phyloP scores from a whole-genome alignment of 2,113 vertebrate genomes.

The Lucifuga dentata region DNA sequence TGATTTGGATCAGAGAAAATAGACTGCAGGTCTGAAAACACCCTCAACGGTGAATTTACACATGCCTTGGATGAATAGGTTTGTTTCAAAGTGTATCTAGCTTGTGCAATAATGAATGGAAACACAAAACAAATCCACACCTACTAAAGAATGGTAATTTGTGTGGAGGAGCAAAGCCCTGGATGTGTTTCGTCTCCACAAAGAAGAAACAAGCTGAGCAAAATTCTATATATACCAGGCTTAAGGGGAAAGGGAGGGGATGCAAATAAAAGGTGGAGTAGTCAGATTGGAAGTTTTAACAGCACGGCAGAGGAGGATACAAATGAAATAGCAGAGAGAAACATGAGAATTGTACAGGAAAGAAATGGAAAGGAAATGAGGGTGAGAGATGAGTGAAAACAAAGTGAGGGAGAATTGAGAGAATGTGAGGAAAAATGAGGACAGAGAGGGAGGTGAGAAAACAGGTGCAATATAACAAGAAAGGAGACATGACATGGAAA shows the following conservation, averaged over 20 bases:
- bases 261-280: neutral
- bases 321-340: neutral
- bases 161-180: slow-evolving; percentile 36
- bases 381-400: too few species aligned
- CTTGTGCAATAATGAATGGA: slow-evolving; percentile 46
- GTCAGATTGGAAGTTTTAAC: neutral
- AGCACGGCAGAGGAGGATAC: neutral
- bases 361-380: neutral
- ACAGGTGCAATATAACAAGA: too few species aligned
- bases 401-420: neutral
- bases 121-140: slow-evolving; percentile 43
- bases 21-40: too few species aligned
- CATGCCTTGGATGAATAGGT: slow-evolving; percentile 22
- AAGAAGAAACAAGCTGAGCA: slow-evolving; percentile 7
- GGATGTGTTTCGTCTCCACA: slow-evolving; percentile 18
- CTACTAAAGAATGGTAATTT: slow-evolving; percentile 41
- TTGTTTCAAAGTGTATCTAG: slow-evolving; percentile 40
- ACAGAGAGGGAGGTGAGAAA: neutral
- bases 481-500: too few species aligned
- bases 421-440: too few species aligned
- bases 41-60: slow-evolving; percentile 30
- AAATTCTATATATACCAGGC: neutral
- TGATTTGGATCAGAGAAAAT: too few species aligned
- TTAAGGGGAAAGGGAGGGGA: neutral
- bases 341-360: too few species aligned